Conservation (phyloP, 1,140 invertebrate genomes). For the Fopius arisanus region DNA sequence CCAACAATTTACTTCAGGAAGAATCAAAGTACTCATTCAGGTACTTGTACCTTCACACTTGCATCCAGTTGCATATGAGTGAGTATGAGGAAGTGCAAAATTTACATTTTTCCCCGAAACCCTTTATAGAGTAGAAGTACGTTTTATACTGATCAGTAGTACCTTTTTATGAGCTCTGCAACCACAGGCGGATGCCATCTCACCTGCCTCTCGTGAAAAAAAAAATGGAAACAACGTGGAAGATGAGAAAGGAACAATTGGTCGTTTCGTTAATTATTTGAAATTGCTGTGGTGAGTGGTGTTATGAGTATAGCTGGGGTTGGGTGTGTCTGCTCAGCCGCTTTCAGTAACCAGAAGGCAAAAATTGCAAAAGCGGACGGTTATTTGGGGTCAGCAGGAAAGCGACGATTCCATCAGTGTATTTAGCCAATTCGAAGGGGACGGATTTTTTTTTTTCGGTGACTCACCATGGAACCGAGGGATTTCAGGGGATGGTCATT, state of each 20-base stretch:
- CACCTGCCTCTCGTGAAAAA: constrained; percentile 5
- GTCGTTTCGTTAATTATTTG: constrained; percentile 21
- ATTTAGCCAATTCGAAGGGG: background rate
- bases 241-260: background rate
- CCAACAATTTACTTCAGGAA: no score
- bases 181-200: constrained; percentile 20
- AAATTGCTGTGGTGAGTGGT: constrained; percentile 2
- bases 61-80: no score
- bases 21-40: no score
- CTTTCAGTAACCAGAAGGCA: background rate
- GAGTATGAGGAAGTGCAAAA: no score
- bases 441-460: background rate
- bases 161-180: background rate
- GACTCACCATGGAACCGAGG: background rate
- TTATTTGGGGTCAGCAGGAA: background rate
- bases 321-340: background rate
- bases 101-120: background rate
- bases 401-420: background rate
- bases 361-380: background rate
- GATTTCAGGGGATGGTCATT: background rate
- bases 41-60: no score
- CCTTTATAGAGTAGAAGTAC: background rate
- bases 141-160: no score
- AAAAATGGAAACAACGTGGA: background rate
- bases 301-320: background rate